These are phyloP conservation scores for Abramis brama DNA, from an alignment of 2,113 vertebrate genomes.

Conservation along the genomic window DNA sequence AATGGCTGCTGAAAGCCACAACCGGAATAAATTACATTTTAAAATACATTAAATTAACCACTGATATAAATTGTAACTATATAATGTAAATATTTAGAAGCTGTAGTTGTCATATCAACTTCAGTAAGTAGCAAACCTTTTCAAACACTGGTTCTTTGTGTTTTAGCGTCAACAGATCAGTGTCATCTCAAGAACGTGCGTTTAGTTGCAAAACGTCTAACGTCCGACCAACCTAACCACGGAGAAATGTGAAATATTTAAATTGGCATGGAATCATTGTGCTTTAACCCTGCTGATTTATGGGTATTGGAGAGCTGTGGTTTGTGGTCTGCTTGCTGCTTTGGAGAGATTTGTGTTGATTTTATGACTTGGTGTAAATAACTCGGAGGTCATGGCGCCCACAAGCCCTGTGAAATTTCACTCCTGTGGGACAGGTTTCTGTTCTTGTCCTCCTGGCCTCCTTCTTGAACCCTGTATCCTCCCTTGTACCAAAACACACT, in stretches of 20 bases:
- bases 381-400: constrained; percentile 22
- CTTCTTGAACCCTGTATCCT: constrained; percentile 10
- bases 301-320: constrained; percentile 28
- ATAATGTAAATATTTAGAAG: neutral
- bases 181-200: constrained; percentile 23
- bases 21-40: neutral
- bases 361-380: constrained; percentile 43
- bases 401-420: constrained; percentile 15
- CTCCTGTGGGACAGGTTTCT: constrained; percentile 26
- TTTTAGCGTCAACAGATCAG: neutral
- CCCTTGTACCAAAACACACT: constrained; percentile 8
- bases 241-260: constrained; percentile 42
- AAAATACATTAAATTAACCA: neutral
- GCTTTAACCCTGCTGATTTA: constrained; percentile 30
- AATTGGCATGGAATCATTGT: constrained; percentile 24
- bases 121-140: neutral
- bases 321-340: constrained; percentile 34
- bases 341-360: constrained; percentile 37
- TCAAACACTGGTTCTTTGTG: constrained; percentile 11
- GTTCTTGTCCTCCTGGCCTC: constrained; percentile 18
- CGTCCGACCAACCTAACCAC: constrained; percentile 22
- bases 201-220: constrained; percentile 26
- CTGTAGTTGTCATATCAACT: neutral
- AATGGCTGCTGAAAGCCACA: neutral
- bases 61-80: neutral